These are phyloP conservation scores for Mohoua ochrocephala DNA, from an alignment of 2,113 vertebrate species.

Conservation along the genomic window DNA sequence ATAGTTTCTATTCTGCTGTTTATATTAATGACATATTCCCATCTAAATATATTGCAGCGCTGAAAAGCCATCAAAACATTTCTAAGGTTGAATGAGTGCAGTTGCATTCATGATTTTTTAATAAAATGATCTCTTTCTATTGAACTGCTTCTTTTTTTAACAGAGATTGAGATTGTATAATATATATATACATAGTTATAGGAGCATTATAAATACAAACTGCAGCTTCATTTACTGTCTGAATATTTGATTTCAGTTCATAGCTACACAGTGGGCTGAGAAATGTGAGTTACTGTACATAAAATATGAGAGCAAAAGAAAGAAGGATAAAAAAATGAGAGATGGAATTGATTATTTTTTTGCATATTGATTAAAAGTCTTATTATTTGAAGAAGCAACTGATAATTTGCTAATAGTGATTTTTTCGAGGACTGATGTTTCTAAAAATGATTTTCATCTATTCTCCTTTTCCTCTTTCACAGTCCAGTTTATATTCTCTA, in stretches of 20 bases:
- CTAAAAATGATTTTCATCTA: neutral
- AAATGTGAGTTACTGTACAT: constrained; percentile 35
- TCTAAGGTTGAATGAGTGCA: constrained; percentile 95
- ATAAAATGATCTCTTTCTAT: constrained; percentile 92
- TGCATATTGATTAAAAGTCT: constrained; percentile 35
- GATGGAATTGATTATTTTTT: constrained; percentile 39
- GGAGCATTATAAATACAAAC: constrained; percentile 43
- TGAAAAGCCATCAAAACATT: constrained; percentile 92
- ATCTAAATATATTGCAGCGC: constrained; percentile 89
- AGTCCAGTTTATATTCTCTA: neutral
- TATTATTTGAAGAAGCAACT: constrained; percentile 32
- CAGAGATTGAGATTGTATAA: constrained; percentile 48
- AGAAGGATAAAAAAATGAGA: constrained; percentile 47
- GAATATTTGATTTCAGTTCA: constrained; percentile 52
- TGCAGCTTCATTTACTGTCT: constrained; percentile 35
- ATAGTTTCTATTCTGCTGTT: constrained; percentile 95
- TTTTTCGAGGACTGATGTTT: neutral
- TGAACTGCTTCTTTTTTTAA: constrained; percentile 67
- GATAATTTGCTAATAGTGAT: constrained; percentile 46
- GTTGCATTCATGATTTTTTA: constrained; percentile 82
- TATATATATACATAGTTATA: constrained; percentile 46
- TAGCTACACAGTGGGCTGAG: constrained; percentile 1
- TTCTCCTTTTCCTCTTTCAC: neutral
- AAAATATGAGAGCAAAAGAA: constrained; percentile 41
- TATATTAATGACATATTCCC: constrained; percentile 95